Conservation (phyloP, 2,888 invertebrate genomes). For the Clunio marinus region DNA sequence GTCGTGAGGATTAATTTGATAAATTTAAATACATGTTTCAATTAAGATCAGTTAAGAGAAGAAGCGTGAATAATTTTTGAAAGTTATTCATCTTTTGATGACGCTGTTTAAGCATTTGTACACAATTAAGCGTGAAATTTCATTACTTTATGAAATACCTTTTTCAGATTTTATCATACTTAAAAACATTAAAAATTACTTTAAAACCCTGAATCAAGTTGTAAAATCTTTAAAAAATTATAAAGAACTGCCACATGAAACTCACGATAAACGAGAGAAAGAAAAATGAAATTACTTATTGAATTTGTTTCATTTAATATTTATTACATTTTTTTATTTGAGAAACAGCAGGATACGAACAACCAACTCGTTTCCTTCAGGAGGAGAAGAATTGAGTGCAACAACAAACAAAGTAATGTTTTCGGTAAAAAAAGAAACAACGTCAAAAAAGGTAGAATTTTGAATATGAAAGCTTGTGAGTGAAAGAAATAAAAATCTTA, state of each 20-base stretch:
- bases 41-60: conserved; percentile 20
- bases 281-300: conserved; percentile 33
- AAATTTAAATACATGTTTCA: conserved; percentile 7
- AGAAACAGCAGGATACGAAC: conserved; percentile 14
- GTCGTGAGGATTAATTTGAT: conserved; percentile 22
- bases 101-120: no score
- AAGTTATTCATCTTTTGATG: no score
- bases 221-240: background rate
- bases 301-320: conserved; percentile 31
- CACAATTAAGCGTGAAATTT: no score
- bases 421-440: no score
- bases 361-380: background rate
- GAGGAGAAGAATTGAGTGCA: background rate
- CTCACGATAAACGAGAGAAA: background rate
- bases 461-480: background rate
- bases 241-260: background rate
- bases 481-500: background rate
- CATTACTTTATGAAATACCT: no score
- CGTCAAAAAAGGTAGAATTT: background rate
- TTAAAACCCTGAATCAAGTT: background rate
- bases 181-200: background rate
- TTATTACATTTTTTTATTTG: conserved; percentile 33
- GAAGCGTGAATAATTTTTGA: conserved; percentile 31
- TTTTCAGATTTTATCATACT: background rate
- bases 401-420: background rate